These are phyloP conservation scores for Periophthalmus magnuspinnatus DNA, from an alignment of 2,797 vertebrate genomes.

Conservation along the genomic window DNA sequence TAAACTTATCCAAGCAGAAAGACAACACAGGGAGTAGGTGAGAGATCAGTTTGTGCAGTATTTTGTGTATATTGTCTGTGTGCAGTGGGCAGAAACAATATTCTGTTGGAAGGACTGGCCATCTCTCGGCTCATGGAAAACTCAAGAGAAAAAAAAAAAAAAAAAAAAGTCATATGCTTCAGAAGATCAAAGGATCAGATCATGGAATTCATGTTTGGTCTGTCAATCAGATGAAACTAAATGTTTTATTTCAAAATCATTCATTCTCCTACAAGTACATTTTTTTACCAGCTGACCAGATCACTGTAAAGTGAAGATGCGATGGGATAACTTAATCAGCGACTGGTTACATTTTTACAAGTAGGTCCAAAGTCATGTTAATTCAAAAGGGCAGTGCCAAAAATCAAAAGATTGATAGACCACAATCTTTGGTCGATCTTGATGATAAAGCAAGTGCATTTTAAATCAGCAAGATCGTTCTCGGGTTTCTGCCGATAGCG, in stretches of 20 bases:
- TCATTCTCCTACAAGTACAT: too few species aligned
- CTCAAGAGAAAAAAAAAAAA: constrained; percentile 7
- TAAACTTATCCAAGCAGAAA: constrained; percentile 9
- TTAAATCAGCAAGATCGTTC: too few species aligned
- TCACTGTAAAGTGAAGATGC: not conserved
- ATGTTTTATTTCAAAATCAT: too few species aligned
- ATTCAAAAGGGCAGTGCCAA: not conserved
- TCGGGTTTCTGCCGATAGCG: too few species aligned
- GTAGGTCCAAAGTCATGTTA: not conserved
- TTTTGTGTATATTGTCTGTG: constrained; percentile 15
- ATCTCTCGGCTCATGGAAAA: constrained; percentile 37
- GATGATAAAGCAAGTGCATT: too few species aligned
- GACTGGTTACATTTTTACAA: not conserved
- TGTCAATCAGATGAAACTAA: not conserved
- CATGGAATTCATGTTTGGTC: constrained; percentile 22
- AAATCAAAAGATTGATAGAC: too few species aligned
- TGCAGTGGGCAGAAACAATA: constrained; percentile 59
- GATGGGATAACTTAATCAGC: not conserved
- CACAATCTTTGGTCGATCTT: too few species aligned
- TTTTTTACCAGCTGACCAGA: too few species aligned
- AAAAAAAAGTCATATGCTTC: not conserved
- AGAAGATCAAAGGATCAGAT: constrained; percentile 22
- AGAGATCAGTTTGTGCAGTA: constrained; percentile 18
- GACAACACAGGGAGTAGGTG: constrained; percentile 17
- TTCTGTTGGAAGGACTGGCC: constrained; percentile 25